Evolutionary conservation across 2,797 vertebrate genomes (phyloP).

Genomic region (Manis pentadactyla): DNA sequence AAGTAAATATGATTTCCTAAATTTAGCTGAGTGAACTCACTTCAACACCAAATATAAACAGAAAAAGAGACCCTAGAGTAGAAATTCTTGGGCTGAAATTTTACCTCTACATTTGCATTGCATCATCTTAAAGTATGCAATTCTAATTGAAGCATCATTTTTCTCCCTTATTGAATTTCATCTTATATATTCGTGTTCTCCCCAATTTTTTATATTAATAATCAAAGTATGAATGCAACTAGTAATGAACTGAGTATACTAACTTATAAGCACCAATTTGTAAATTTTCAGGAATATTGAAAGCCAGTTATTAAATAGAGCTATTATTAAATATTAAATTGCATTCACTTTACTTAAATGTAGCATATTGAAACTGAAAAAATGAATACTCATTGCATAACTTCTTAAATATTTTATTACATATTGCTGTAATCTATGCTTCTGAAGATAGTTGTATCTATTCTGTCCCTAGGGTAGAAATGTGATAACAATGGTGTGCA

Average conservation of each 20-base stretch:
- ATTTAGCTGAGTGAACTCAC: neutral
- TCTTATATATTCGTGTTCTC: neutral
- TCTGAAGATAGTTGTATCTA: neutral
- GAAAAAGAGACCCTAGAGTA: neutral
- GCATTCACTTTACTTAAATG: neutral
- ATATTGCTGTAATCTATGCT: neutral
- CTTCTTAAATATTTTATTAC: neutral
- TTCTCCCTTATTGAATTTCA: neutral
- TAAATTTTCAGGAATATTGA: neutral
- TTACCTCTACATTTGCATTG: neutral
- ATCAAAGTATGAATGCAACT: neutral
- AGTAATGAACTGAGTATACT: neutral
- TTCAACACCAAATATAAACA: slow-evolving; percentile 17
- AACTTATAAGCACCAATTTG: neutral
- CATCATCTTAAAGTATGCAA: neutral
- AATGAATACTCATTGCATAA: neutral
- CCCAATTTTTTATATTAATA: neutral
- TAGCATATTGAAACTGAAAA: neutral
- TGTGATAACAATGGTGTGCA: neutral
- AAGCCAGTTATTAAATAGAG: neutral
- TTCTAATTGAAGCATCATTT: neutral
- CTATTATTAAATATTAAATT: neutral
- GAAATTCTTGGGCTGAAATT: neutral
- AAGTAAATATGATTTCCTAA: slow-evolving; percentile 52
- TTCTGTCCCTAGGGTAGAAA: neutral